Conservation (phyloP, 1,140 invertebrate genomes). For the Ceratosolen fusciceps region DNA sequence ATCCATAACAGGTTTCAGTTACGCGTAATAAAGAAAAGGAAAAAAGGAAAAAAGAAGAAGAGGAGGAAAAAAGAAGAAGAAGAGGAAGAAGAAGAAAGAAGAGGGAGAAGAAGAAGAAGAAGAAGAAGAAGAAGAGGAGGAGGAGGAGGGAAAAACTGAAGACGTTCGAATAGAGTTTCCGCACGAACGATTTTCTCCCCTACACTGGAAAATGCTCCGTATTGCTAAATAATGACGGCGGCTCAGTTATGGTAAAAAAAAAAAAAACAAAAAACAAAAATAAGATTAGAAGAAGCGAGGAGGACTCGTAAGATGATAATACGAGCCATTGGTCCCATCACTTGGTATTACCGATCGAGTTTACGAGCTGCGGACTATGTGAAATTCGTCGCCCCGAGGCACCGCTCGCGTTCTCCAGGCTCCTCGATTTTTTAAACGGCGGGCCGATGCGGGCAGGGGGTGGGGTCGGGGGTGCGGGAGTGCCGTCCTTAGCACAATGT, state of each 20-base stretch:
- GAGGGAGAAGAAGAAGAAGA: too few relatives aligned
- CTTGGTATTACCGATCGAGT: neutral
- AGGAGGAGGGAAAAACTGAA: too few relatives aligned
- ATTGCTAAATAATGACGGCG: slow-evolving; percentile 10
- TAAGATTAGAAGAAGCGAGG: too few relatives aligned
- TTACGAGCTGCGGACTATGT: neutral
- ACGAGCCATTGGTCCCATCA: neutral
- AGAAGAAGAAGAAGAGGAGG: too few relatives aligned
- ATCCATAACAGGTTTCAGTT: neutral
- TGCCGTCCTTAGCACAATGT: too few relatives aligned
- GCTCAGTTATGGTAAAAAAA: neutral
- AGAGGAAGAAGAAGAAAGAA: too few relatives aligned
- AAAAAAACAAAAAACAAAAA: neutral
- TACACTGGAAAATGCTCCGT: neutral
- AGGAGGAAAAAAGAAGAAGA: too few relatives aligned
- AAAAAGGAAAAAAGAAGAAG: too few relatives aligned
- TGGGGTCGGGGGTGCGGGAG: too few relatives aligned
- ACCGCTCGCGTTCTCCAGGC: neutral
- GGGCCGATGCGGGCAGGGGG: too few relatives aligned
- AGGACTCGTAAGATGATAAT: slow-evolving; percentile 3
- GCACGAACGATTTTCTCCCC: neutral
- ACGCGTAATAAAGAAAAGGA: neutral
- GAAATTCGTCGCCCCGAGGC: neutral
- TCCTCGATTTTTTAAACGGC: neutral
- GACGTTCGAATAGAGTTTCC: neutral